Evolutionary conservation across 92 coral and sea anemone genomes (phyloP).

Genomic region (Parazoanthus atlanticus): DNA sequence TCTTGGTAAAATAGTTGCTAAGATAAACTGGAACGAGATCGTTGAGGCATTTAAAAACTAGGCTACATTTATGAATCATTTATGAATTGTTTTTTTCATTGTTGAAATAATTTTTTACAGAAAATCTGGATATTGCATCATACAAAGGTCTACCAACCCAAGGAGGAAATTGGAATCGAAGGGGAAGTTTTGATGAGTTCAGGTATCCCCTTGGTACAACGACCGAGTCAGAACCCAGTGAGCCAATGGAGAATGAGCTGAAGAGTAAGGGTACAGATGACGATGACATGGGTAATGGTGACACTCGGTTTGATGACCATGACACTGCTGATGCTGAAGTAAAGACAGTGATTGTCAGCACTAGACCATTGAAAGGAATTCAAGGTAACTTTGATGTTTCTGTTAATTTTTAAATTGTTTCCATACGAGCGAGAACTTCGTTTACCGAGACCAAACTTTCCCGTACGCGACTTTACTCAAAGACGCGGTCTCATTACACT

Average conservation of each 20-base stretch:
- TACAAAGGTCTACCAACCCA: constrained; percentile 74
- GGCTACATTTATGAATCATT: too few species aligned
- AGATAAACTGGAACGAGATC: too few species aligned
- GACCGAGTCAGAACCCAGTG: constrained; percentile 30
- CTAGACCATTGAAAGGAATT: neutral
- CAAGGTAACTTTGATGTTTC: neutral
- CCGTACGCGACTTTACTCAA: too few species aligned
- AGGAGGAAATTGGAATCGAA: neutral
- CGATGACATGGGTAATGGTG: neutral
- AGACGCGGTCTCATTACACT: too few species aligned
- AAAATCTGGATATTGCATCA: constrained; percentile 82
- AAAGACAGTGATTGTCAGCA: constrained; percentile 14
- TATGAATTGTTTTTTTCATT: too few species aligned
- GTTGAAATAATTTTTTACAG: constrained; percentile 40
- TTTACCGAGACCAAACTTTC: too few species aligned
- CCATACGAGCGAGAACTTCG: too few species aligned
- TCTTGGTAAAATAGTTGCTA: too few species aligned
- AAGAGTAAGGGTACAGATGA: constrained; percentile 20
- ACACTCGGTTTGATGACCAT: neutral
- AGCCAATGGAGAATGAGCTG: constrained; percentile 34
- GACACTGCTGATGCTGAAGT: constrained; percentile 10
- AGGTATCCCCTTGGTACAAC: constrained; percentile 7
- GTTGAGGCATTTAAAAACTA: too few species aligned
- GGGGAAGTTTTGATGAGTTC: constrained; percentile 10
- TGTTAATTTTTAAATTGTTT: too few species aligned